A percentile compares a stretch with the other conserved stretches of the same genome.
phyloP scores from a whole-genome alignment of 2,888 invertebrate genomes.

The Epicampocera succincta region DNA sequence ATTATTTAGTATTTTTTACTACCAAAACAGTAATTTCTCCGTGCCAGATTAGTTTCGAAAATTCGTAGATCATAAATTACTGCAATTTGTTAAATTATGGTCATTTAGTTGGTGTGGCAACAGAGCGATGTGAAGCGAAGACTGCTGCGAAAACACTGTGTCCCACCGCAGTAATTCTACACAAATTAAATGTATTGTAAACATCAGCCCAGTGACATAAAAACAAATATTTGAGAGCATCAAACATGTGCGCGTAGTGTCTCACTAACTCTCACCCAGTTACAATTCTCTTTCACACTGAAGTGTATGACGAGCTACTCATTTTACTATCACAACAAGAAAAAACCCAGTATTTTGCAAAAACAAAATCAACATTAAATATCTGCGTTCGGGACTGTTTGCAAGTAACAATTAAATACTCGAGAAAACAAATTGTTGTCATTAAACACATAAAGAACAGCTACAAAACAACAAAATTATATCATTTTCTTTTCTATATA shows the following conservation, averaged over 20 bases:
- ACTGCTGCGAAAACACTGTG: constrained; percentile 24
- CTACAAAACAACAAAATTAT: constrained; percentile 4
- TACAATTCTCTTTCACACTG: background rate
- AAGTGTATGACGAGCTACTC: background rate
- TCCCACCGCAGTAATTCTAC: constrained; percentile 13
- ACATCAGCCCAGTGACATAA: constrained; percentile 42
- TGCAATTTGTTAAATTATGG: too few relatives aligned
- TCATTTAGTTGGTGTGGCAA: too few relatives aligned
- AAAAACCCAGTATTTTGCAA: constrained; percentile 45
- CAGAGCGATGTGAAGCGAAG: too few relatives aligned
- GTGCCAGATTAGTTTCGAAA: too few relatives aligned
- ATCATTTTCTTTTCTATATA: too few relatives aligned
- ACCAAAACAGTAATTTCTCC: too few relatives aligned
- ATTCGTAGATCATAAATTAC: too few relatives aligned
- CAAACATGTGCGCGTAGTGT: constrained; percentile 39
- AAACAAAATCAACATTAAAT: background rate
- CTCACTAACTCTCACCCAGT: background rate
- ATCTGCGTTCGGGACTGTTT: background rate
- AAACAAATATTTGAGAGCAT: background rate
- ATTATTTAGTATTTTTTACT: too few relatives aligned
- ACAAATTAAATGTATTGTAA: constrained; percentile 36
- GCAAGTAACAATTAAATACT: constrained; percentile 34
- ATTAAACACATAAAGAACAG: background rate
- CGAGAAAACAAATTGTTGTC: constrained; percentile 20
- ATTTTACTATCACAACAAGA: background rate